Evolutionary conservation across 2,113 vertebrate species (phyloP).

Genomic region (Fregata magnificens): DNA sequence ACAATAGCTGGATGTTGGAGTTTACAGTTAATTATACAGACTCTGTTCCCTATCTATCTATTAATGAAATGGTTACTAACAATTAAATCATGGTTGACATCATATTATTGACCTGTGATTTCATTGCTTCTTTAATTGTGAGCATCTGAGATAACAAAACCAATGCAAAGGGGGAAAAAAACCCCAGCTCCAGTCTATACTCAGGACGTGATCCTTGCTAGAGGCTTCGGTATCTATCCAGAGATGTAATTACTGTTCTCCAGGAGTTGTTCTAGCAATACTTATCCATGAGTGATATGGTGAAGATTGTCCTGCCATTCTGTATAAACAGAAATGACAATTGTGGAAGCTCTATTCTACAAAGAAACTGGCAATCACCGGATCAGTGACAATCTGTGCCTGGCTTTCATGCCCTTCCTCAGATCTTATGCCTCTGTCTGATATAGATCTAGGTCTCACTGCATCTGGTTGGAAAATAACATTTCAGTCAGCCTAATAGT

Average conservation of each 20-base stretch:
- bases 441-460: background rate
- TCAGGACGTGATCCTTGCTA: background rate
- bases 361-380: background rate
- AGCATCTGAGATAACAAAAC: background rate
- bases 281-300: background rate
- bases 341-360: background rate
- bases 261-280: background rate
- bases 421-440: background rate
- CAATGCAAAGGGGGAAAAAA: background rate
- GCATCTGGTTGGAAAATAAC: slow-evolving; percentile 9
- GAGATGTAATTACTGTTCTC: background rate
- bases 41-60: background rate
- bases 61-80: slow-evolving; percentile 14
- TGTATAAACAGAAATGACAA: background rate
- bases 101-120: background rate
- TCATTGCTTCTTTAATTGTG: background rate
- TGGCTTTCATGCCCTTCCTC: background rate
- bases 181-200: background rate
- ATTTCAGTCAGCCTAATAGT: background rate
- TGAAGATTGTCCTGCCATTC: background rate
- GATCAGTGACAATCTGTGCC: background rate
- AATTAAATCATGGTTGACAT: background rate
- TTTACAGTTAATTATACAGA: slow-evolving; percentile 15
- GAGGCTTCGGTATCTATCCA: background rate
- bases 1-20: background rate